Base-by-base conservation (phyloP, 2,797 vertebrate genomes). In the Molossus alvarezi region DNA sequence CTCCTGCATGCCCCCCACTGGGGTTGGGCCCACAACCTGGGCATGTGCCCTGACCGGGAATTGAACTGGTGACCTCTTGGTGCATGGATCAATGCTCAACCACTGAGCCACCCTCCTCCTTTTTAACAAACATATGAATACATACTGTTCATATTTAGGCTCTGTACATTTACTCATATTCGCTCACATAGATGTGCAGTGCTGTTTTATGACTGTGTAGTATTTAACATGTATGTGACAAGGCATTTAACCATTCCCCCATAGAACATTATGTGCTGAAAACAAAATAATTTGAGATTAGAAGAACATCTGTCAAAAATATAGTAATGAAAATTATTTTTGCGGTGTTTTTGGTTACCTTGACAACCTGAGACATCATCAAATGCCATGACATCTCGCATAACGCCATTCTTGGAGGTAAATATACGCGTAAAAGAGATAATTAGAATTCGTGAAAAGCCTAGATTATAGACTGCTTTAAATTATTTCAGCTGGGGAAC, bases 281-380 rank as follows among this genome's bases (percentile, higher is more conserved):
- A 86, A 58, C 2, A 23, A n/a, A 57, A 20, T 80, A 21, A 41
- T 65, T 45, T 60, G 69, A 76, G 23, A 64, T 14, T 85, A 17
- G 45, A 75, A 67, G 75, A 83, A 79, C 21, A 21, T 37, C 57
- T 64, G 10, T 86, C 73, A 71, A 87, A 73, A 48, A 82, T 82
- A 25, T 53, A 48, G 51, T 69, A 86, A 45, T 64, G 53, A 58
- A 58, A 82, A 33, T 86, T 55, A 60, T 85, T 86, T 75, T 89
- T 25, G 48, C 48, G 57, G 20, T 51, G 11, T 76, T 81, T 91
- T 71, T 85, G 29, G 75, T 87, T 81, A 81, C 77, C 88, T 69
- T 84, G 58, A 93, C 92, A 81, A 82, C 48, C 27, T 4, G 77
- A 93, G 88, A 71, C 18, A 33, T 86, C 67, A 79, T 93, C 71